Conservation (phyloP, 1,140 invertebrate genomes). For the Ceratosolen fusciceps region DNA sequence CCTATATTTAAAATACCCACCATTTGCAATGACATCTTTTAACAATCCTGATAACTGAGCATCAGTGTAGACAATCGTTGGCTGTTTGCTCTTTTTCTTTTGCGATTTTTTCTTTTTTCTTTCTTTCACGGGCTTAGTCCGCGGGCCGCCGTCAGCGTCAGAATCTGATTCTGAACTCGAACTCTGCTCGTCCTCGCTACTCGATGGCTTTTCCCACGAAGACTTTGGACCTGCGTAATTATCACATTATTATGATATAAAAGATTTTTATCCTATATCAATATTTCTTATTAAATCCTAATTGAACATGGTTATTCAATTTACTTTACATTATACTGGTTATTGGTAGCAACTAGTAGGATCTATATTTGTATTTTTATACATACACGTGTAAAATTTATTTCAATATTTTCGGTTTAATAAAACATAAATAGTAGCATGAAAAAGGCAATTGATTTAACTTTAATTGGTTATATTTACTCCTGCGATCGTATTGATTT, state of each 20-base stretch:
- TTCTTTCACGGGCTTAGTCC: neutral
- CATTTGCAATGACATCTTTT: slow-evolving; percentile 64
- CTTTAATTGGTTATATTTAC: too few species aligned
- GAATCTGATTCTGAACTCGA: slow-evolving; percentile 37
- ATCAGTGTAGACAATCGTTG: slow-evolving; percentile 63
- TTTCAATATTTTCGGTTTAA: too few species aligned
- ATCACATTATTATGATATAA: slow-evolving; percentile 6
- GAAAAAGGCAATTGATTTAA: too few species aligned
- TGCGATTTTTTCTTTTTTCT: slow-evolving; percentile 44
- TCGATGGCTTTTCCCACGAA: slow-evolving; percentile 64
- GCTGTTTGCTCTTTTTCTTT: slow-evolving; percentile 51
- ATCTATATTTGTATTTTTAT: too few species aligned
- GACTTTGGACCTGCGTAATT: slow-evolving; percentile 55
- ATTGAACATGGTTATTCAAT: too few species aligned
- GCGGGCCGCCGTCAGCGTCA: slow-evolving; percentile 45
- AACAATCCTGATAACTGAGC: slow-evolving; percentile 66
- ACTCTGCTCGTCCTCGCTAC: slow-evolving; percentile 55
- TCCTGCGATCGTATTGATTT: too few species aligned
- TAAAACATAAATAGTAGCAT: too few species aligned
- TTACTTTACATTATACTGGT: too few species aligned
- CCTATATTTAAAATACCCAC: slow-evolving; percentile 46
- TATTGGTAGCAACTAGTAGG: too few species aligned
- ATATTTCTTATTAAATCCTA: too few species aligned
- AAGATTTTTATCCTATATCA: too few species aligned
- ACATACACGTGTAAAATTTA: too few species aligned